A percentile compares a stretch with the other conserved stretches of the same genome.
phyloP scores from a whole-genome alignment of 2,888 invertebrate species.

The Caenorhabditis afra region DNA sequence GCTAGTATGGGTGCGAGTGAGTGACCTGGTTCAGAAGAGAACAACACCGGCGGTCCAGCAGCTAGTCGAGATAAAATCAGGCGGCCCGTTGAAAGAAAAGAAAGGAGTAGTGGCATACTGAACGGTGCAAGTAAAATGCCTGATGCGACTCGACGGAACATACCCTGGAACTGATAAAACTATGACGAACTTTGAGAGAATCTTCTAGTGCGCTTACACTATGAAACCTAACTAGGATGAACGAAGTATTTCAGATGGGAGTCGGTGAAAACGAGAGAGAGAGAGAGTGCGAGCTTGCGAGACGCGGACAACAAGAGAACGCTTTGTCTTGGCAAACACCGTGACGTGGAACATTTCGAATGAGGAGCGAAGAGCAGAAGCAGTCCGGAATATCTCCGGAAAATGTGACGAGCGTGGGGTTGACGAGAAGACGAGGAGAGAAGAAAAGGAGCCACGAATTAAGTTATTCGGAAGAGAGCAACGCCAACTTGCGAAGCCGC shows the following conservation, averaged over 20 bases:
- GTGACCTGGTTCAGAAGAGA: conserved; percentile 11
- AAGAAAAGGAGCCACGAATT: conserved; percentile 27
- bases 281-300: background rate
- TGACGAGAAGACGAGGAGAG: background rate
- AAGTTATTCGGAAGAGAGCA: conserved; percentile 20
- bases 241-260: background rate
- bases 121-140: too few species aligned
- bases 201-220: too few species aligned
- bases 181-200: too few species aligned
- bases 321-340: conserved; percentile 11
- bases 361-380: background rate
- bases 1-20: background rate
- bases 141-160: too few species aligned
- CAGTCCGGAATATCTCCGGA: background rate
- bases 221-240: too few species aligned
- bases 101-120: conserved; percentile 11
- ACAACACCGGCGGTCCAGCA: conserved; percentile 5
- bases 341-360: conserved; percentile 21
- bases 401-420: conserved; percentile 3
- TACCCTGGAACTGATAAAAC: background rate
- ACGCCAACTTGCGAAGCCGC: conserved; percentile 15
- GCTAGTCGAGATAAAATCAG: background rate
- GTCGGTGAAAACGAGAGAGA: background rate
- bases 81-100: conserved; percentile 3
- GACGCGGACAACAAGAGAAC: conserved; percentile 10